Conservation (phyloP, 2,797 vertebrate genomes). For the Gallinago stenura region DNA sequence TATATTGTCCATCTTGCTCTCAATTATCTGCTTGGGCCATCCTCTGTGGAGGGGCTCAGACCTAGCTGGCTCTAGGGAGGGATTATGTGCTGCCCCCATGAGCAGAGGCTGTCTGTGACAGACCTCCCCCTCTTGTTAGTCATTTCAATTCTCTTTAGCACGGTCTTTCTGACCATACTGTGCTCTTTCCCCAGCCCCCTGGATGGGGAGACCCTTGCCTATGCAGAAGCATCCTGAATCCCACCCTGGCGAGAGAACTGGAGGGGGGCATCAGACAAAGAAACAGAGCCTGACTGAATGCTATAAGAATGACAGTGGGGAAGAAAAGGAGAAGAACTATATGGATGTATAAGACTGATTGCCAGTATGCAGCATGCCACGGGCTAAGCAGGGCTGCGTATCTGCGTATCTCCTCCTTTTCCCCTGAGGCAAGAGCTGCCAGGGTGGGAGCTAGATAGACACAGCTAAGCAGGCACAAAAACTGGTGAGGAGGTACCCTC, state of each 20-base stretch:
- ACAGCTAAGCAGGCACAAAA: background rate
- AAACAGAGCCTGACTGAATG: background rate
- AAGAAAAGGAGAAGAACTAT: background rate
- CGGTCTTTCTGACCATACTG: background rate
- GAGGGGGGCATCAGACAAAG: background rate
- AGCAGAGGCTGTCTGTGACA: background rate
- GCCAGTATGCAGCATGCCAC: no score
- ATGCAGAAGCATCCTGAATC: background rate
- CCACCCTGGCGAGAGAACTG: background rate
- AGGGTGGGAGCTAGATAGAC: background rate
- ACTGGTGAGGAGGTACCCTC: background rate
- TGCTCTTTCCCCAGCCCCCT: background rate
- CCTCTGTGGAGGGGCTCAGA: background rate
- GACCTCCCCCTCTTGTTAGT: background rate
- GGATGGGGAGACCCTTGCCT: no score
- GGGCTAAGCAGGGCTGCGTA: background rate
- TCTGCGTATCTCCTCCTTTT: background rate
- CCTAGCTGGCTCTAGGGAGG: background rate
- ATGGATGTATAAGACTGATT: background rate
- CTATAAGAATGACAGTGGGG: background rate
- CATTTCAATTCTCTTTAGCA: background rate
- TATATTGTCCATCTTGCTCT: background rate
- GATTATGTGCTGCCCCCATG: rapidly evolving
- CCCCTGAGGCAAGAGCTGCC: background rate
- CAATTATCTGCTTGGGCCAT: background rate